phyloP scores from a whole-genome alignment of 2,888 invertebrate genomes.

The Strigamia maritima region DNA sequence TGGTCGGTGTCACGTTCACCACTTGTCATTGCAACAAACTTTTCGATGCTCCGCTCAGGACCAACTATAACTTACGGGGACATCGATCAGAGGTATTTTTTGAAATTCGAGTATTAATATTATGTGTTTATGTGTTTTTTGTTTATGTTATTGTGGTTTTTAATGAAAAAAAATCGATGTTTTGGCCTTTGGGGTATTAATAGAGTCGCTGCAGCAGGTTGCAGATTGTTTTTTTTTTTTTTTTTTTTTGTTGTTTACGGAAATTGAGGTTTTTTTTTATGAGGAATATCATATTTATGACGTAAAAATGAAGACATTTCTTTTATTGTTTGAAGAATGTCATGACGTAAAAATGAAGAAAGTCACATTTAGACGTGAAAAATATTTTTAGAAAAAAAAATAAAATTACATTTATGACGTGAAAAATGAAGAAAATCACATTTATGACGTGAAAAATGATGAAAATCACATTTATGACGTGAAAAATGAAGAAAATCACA shows the following conservation, averaged over 20 bases:
- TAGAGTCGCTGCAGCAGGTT: slow-evolving; percentile 18
- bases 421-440: no score
- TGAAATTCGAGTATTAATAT: background rate
- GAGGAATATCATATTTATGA: no score
- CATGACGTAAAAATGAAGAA: no score
- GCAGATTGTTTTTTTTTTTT: slow-evolving; percentile 15
- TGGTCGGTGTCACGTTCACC: slow-evolving; percentile 94
- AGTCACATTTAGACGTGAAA: no score
- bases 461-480: no score
- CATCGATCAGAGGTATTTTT: slow-evolving; percentile 83
- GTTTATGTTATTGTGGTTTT: background rate
- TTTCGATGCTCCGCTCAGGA: slow-evolving; percentile 68
- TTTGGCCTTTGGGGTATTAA: background rate
- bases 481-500: no score
- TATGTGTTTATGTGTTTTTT: background rate
- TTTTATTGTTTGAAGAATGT: no score
- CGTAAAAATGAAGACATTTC: no score
- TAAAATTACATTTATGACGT: no score
- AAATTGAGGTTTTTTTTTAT: background rate
- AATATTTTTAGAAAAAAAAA: no score
- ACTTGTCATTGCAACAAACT: slow-evolving; percentile 86
- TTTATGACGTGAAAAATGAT: no score
- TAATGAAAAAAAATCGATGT: background rate
- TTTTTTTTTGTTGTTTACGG: background rate
- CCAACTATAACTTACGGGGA: slow-evolving; percentile 95